Percentiles rank a stretch among this genome's conserved stretches.
Evolutionary conservation across 2,797 vertebrate genomes (phyloP).

Genomic region (Helarctos malayanus): DNA sequence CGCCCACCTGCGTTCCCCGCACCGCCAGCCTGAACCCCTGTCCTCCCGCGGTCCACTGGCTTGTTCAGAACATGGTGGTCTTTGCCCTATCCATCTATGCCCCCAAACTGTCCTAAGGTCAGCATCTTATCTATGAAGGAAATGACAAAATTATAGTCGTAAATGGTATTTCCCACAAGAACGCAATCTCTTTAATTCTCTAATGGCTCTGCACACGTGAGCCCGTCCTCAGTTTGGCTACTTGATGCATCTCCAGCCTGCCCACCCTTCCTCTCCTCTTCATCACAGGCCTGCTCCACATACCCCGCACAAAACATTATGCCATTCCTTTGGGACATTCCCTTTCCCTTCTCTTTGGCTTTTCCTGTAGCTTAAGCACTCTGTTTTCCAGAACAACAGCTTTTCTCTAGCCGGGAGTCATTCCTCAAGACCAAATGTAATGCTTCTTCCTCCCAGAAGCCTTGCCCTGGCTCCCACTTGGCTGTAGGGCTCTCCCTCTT

Average conservation of each 20-base stretch:
- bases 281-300: too few relatives aligned
- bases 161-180: background rate
- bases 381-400: background rate
- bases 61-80: background rate
- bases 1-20: background rate
- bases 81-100: background rate
- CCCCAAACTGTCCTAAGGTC: background rate
- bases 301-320: background rate
- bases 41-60: background rate
- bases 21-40: fast-evolving
- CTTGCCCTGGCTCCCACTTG: too few relatives aligned
- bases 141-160: background rate
- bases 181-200: background rate
- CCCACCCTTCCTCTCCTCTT: background rate
- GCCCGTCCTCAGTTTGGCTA: background rate
- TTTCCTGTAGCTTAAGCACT: background rate
- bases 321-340: background rate
- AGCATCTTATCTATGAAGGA: background rate
- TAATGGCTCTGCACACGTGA: too few relatives aligned
- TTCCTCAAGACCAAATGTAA: background rate
- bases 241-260: background rate
- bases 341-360: background rate
- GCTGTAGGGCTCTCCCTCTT: background rate
- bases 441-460: background rate
- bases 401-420: background rate